phyloP scores from a whole-genome alignment of 2,113 vertebrate species.

The Paradoxurus hermaphroditus region DNA sequence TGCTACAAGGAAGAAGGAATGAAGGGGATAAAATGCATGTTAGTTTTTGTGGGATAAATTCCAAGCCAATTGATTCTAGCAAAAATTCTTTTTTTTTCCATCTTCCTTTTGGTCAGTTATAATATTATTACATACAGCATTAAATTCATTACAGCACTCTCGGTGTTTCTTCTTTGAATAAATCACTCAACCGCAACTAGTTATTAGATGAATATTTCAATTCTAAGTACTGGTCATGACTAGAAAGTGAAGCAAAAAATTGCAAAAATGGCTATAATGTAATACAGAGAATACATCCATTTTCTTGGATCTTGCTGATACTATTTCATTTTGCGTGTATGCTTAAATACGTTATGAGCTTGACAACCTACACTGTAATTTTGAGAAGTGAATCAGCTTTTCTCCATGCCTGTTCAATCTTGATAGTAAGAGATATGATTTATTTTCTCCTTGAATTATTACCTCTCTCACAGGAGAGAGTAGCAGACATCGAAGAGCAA shows the following conservation, averaged over 20 bases:
- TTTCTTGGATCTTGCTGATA: background rate
- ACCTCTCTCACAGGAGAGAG: background rate
- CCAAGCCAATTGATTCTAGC: slow-evolving; percentile 15
- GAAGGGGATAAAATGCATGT: slow-evolving; percentile 30
- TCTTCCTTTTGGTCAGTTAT: background rate
- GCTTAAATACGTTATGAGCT: background rate
- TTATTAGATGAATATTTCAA: background rate
- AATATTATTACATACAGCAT: background rate
- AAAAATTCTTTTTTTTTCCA: background rate
- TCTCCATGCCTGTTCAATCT: background rate
- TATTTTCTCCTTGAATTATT: background rate
- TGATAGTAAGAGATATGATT: background rate
- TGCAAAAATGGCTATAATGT: background rate
- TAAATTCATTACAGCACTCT: background rate
- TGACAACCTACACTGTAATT: background rate
- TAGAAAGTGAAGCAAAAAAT: background rate
- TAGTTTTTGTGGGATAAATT: slow-evolving; percentile 45
- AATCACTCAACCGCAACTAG: background rate
- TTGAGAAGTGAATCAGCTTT: background rate
- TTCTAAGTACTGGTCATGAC: background rate
- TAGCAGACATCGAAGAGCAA: background rate
- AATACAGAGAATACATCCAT: background rate
- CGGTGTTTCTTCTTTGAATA: background rate
- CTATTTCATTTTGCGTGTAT: background rate
- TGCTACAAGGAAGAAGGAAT: slow-evolving; percentile 36